A percentile compares a stretch with the other conserved stretches of the same genome.
Evolutionary conservation across 92 coral and sea anemone species (phyloP).

Genomic region (Zoanthus solanderi): DNA sequence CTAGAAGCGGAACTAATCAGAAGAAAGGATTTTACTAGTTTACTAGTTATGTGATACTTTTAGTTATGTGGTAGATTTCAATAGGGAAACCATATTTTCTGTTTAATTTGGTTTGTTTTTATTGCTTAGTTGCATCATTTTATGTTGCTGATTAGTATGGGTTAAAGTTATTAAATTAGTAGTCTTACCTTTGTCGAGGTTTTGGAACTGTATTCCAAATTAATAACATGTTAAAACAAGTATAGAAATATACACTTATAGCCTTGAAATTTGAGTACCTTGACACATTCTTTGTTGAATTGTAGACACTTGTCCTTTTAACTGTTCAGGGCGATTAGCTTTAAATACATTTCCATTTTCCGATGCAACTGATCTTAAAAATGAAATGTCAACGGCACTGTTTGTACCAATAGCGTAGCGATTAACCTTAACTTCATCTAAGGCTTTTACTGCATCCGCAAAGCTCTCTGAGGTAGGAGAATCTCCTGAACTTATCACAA

Average conservation of each 20-base stretch:
- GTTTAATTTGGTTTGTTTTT: no score
- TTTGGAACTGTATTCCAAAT: no score
- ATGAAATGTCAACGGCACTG: constrained; percentile 55
- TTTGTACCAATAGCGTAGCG: constrained; percentile 73
- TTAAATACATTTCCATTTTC: constrained; percentile 52
- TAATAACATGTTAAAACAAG: no score
- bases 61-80: no score
- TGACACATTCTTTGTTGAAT: constrained; percentile 48
- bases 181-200: no score
- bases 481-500: constrained; percentile 64
- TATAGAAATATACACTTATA: not conserved
- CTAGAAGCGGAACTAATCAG: no score
- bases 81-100: no score
- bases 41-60: no score
- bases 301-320: constrained; percentile 38
- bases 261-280: constrained; percentile 21
- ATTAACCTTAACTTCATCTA: constrained; percentile 67
- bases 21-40: no score
- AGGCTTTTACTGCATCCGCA: constrained; percentile 54
- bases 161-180: no score
- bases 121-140: no score
- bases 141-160: no score
- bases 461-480: constrained; percentile 57
- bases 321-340: constrained; percentile 56
- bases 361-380: constrained; percentile 64